A percentile compares a stretch with the other conserved stretches of the same genome.
Evolutionary conservation across 2,113 vertebrate genomes (phyloP).

Genomic region (Elaphurus davidianus): DNA sequence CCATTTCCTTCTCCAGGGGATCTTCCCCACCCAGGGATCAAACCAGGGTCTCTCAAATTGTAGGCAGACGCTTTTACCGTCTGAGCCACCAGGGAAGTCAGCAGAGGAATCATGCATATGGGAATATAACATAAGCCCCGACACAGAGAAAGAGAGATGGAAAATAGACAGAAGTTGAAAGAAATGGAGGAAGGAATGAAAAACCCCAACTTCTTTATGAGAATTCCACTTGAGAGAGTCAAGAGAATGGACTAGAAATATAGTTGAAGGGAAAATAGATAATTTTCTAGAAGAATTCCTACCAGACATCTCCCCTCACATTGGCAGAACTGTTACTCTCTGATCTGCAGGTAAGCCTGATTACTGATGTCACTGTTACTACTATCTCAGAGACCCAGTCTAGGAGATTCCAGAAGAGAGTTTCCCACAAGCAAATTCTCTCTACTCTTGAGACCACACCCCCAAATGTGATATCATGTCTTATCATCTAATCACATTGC

Average conservation of each 20-base stretch:
- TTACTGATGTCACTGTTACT: neutral
- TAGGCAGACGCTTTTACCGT: rapidly evolving
- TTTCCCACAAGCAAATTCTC: neutral
- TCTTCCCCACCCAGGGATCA: neutral
- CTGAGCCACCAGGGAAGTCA: neutral
- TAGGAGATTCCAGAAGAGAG: neutral
- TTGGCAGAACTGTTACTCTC: neutral
- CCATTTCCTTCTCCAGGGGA: neutral
- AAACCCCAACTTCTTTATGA: neutral
- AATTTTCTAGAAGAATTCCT: neutral
- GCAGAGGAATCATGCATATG: neutral
- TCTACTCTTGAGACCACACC: neutral
- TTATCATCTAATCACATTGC: neutral
- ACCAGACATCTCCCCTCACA: neutral
- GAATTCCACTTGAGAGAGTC: neutral
- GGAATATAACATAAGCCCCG: neutral
- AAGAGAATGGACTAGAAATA: neutral
- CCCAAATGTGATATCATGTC: neutral
- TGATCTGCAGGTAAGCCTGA: neutral
- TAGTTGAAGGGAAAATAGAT: neutral
- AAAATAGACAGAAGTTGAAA: neutral
- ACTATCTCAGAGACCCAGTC: neutral
- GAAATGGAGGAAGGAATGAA: neutral
- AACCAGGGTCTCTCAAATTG: rapidly evolving
- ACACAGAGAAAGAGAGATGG: neutral